Evolutionary conservation across 2,888 invertebrate genomes (phyloP).

Genomic region (Uloborus plumipes): DNA sequence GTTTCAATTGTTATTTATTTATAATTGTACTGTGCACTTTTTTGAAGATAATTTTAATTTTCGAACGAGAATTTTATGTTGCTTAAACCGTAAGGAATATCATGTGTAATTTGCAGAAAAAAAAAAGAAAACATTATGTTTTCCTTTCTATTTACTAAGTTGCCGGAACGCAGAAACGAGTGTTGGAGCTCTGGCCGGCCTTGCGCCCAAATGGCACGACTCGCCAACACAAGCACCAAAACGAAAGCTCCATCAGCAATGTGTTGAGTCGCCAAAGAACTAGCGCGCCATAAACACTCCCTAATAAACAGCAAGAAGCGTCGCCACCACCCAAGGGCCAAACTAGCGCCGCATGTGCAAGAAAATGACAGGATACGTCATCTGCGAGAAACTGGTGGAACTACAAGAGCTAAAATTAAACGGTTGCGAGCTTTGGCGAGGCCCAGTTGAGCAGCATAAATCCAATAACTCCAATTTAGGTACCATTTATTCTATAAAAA

Average conservation of each 20-base stretch:
- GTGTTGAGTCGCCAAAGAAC: constrained; percentile 93
- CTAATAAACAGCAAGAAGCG: constrained; percentile 93
- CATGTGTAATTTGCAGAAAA: too few species aligned
- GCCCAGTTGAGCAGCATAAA: constrained; percentile 93
- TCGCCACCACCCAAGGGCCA: constrained; percentile 72
- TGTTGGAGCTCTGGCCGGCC: constrained; percentile 76
- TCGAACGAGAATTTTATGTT: too few species aligned
- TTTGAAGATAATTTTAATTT: too few species aligned
- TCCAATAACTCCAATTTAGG: constrained; percentile 75
- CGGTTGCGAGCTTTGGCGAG: constrained; percentile 90
- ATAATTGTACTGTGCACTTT: too few species aligned
- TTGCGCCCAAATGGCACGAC: constrained; percentile 98
- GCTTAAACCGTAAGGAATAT: too few species aligned
- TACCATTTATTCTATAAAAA: constrained; percentile 8
- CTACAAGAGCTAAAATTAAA: constrained; percentile 92
- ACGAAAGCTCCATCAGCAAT: constrained; percentile 90
- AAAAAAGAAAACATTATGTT: too few species aligned
- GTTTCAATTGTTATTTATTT: too few species aligned
- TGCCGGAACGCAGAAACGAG: constrained; percentile 57
- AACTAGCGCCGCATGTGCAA: constrained; percentile 74
- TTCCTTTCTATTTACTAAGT: constrained; percentile 40
- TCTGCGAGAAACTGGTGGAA: constrained; percentile 90
- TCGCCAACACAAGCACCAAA: constrained; percentile 97
- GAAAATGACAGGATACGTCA: constrained; percentile 90
- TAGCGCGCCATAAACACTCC: constrained; percentile 89